Evolutionary conservation across 2,888 invertebrate genomes (phyloP), one percentile per base, ranked within the genome.

Genomic region (Eupithecia pulchellata): DNA sequence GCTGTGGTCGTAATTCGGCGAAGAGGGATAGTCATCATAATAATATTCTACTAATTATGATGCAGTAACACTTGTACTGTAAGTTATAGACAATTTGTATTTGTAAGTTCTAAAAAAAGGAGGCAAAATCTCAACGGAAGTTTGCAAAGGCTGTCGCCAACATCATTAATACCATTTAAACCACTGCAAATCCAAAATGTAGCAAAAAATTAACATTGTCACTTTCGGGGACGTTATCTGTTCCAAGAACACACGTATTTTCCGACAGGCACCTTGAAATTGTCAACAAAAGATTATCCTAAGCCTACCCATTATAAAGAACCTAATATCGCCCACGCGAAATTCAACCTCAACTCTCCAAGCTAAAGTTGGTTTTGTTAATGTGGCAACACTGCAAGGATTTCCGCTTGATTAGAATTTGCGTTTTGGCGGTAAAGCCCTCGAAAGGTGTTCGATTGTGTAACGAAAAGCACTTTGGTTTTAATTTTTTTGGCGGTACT

Each of bases 221-320:
- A 89, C 87, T 86, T 87, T 87, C 83, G 75, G 78, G 79, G 70
- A 80, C 79, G 77, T 77, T 79, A 78, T 77, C 77, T 74, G 74
- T 91, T 91, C 90, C 74, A 47, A 76, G 90, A 91, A 91, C 85
- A 83, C 85, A 73, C 84, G 80, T 83, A 82, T 84, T 82, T 82
- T 80, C 81, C 80, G 73, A 74, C 78, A 81, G 79, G 80, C 87
- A 87, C 88, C 87, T 90, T 83, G 78, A 82, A 84, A 85, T 87
- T 89, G 89, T 91, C 92, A 93, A 93, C 93, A 93, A 92, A 90
- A 91, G 92, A 92, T 93, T 92, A 93, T 90, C 89, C 86, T 79
- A 86, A 87, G 85, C 76, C 78, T 77, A 75, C 75, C 77, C 75
- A 77, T 77, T 80, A 78, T 81, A 79, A 65, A 80, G 79, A 83